Percentiles rank a stretch among this genome's conserved stretches.
phyloP scores from a whole-genome alignment of 2,888 invertebrate genomes.

The Lasioglossum villosulum region DNA sequence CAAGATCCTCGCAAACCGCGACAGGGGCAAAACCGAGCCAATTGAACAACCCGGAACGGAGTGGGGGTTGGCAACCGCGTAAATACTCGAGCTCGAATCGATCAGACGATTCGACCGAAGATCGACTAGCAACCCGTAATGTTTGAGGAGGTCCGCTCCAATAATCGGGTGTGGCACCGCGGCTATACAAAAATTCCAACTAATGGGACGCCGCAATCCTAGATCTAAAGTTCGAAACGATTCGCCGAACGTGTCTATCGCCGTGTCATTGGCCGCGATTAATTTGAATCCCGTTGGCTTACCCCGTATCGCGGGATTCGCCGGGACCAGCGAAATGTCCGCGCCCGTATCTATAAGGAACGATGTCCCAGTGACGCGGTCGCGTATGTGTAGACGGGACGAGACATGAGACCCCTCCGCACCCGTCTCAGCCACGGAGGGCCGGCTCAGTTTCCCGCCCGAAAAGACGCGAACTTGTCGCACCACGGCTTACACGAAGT shows the following conservation, averaged over 20 bases:
- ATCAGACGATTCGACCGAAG: background rate
- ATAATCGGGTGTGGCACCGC: background rate
- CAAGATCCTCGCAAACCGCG: background rate
- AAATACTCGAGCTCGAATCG: background rate
- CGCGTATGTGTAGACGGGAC: too few relatives aligned
- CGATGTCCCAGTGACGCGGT: too few relatives aligned
- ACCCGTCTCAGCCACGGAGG: too few relatives aligned
- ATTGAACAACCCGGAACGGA: background rate
- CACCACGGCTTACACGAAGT: too few relatives aligned
- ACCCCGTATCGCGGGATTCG: too few relatives aligned
- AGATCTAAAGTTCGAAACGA: background rate
- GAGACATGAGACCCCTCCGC: accelerated
- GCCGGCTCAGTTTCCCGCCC: accelerated
- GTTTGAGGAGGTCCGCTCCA: background rate
- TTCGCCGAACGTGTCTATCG: background rate
- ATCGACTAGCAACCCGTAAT: background rate
- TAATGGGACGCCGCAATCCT: background rate
- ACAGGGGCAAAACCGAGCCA: background rate
- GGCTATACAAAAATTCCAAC: background rate
- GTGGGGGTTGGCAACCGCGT: too few relatives aligned
- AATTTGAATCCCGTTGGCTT: too few relatives aligned
- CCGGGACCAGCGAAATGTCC: too few relatives aligned
- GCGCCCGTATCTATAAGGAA: too few relatives aligned
- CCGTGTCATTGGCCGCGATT: too few relatives aligned
- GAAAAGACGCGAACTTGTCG: accelerated